Evolutionary conservation across 2,888 invertebrate species (phyloP).

Genomic region (Lycia hirtaria): DNA sequence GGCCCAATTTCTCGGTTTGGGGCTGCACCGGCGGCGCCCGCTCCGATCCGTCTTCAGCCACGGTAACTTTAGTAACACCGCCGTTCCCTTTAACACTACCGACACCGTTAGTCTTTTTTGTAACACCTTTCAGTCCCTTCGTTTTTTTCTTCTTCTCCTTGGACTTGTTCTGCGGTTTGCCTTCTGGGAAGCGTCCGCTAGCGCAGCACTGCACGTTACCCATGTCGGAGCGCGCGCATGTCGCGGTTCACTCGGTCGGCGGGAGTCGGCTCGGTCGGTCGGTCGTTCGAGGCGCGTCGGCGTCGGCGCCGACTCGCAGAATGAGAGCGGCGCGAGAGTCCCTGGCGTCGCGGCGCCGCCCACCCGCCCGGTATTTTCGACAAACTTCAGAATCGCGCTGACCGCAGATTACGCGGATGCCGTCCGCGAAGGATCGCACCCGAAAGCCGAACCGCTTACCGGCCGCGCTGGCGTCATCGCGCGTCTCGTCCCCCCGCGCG

Average conservation of each 20-base stretch:
- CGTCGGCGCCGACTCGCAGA: constrained; percentile 83
- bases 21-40: constrained; percentile 66
- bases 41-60: constrained; percentile 73
- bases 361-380: constrained; percentile 79
- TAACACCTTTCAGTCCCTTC: constrained; percentile 58
- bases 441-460: constrained; percentile 81
- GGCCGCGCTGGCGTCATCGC: constrained; percentile 82
- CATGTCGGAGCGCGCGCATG: constrained; percentile 81
- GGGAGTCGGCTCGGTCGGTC: constrained; percentile 80
- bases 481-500: constrained; percentile 75
- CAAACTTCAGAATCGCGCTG: constrained; percentile 75
- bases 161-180: constrained; percentile 69
- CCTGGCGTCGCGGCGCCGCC: constrained; percentile 72
- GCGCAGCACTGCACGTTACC: constrained; percentile 85
- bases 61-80: constrained; percentile 64
- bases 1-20: constrained; percentile 59
- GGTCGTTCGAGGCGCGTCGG: constrained; percentile 83
- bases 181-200: constrained; percentile 76
- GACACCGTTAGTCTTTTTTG: constrained; percentile 72
- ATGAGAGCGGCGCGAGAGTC: constrained; percentile 71
- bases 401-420: constrained; percentile 83
- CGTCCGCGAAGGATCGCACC: constrained; percentile 83
- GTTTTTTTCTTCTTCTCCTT: constrained; percentile 67
- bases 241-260: constrained; percentile 77
- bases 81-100: constrained; percentile 68